Percentiles rank a stretch among this genome's conserved stretches.
phyloP scores from a whole-genome alignment of 1,140 invertebrate genomes.

The Brachionus manjavacas region DNA sequence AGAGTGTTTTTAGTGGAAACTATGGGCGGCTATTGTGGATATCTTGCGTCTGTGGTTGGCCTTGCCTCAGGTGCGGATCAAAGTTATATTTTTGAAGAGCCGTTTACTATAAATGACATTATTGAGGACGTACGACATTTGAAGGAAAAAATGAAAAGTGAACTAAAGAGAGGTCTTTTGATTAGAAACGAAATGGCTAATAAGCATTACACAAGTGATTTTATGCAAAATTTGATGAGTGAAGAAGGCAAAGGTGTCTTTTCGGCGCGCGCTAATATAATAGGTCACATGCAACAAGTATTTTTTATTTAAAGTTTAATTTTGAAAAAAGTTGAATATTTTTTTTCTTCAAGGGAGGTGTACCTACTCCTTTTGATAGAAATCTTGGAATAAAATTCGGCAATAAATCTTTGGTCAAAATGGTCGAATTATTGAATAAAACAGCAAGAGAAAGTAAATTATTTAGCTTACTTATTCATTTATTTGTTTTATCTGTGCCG shows the following conservation, averaged over 20 bases:
- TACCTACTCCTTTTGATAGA: conserved; percentile 91
- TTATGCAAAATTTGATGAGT: conserved; percentile 85
- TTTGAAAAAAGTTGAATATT: no score
- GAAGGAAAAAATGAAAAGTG: conserved; percentile 29
- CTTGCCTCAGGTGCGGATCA: conserved; percentile 95
- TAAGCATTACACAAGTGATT: conserved; percentile 92
- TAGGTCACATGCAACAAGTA: conserved; percentile 38
- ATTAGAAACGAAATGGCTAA: conserved; percentile 84
- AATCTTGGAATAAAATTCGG: conserved; percentile 98
- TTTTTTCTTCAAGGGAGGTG: conserved; percentile 72
- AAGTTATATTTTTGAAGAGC: conserved; percentile 96
- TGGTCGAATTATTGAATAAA: conserved; percentile 61
- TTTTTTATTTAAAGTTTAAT: neutral
- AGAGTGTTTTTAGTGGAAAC: conserved; percentile 89
- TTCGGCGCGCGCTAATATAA: neutral
- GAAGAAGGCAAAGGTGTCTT: conserved; percentile 86
- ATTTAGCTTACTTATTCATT: no score
- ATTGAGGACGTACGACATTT: conserved; percentile 59
- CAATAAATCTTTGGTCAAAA: conserved; percentile 83
- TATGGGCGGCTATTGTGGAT: conserved; percentile 95
- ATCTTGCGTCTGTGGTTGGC: conserved; percentile 83
- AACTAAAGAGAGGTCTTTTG: conserved; percentile 22
- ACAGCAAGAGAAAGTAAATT: neutral
- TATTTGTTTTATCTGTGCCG: no score
- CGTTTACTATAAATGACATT: conserved; percentile 85